phyloP scores from a whole-genome alignment of 2,888 invertebrate species.

The Myopa tessellatipennis region DNA sequence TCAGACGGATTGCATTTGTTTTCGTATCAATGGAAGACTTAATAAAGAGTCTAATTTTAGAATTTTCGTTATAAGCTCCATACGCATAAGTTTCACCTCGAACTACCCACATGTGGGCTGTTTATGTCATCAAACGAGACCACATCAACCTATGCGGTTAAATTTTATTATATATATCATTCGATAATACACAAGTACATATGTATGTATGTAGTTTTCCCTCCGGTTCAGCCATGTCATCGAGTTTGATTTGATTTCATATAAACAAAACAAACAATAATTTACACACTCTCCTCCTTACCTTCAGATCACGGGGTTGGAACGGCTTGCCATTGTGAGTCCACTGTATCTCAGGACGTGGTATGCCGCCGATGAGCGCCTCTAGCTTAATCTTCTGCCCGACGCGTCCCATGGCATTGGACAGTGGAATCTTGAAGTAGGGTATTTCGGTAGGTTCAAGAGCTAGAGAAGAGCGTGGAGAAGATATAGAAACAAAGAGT shows the following conservation, averaged over 20 bases:
- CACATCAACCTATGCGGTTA: background rate
- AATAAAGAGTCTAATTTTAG: constrained; percentile 6
- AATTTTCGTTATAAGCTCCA: constrained; percentile 5
- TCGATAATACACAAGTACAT: background rate
- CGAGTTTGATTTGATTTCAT: background rate
- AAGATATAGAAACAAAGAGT: too few species aligned
- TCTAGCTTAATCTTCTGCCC: constrained; percentile 80
- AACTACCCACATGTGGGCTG: background rate
- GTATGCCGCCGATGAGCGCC: constrained; percentile 76
- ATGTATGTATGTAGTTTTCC: background rate
- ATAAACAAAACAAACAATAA: background rate
- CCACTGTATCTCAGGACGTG: constrained; percentile 76
- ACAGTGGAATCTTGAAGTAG: constrained; percentile 73
- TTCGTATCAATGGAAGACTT: background rate
- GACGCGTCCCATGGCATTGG: constrained; percentile 79
- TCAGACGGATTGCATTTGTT: background rate
- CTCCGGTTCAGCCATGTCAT: background rate
- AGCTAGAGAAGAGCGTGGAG: constrained; percentile 68
- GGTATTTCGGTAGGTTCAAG: constrained; percentile 75
- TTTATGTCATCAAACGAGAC: background rate
- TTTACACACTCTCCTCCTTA: constrained; percentile 63
- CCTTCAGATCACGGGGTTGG: constrained; percentile 74
- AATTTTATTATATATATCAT: background rate
- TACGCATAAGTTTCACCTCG: background rate
- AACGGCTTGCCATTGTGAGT: constrained; percentile 76